Evolutionary conservation across 2,888 invertebrate genomes (phyloP).

Genomic region (Apotomis betuletana): DNA sequence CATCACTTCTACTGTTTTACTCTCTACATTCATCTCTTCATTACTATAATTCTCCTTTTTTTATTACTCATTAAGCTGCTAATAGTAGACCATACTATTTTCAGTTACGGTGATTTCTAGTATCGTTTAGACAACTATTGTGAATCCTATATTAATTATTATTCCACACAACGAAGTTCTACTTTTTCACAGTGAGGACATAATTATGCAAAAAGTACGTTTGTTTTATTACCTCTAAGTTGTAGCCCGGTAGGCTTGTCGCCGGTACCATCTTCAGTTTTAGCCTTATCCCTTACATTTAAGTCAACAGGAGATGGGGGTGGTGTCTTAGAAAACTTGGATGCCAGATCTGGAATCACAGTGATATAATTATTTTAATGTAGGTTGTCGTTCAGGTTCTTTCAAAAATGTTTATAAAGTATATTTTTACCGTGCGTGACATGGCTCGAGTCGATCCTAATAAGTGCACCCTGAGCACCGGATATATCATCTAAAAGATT

Average conservation of each 20-base stretch:
- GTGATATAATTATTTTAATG: not conserved
- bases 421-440: conserved; percentile 70
- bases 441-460: conserved; percentile 78
- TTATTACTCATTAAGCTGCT: too few relatives aligned
- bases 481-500: conserved; percentile 79
- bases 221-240: conserved; percentile 67
- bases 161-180: not conserved
- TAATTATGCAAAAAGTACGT: not conserved
- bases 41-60: not conserved
- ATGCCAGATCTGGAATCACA: conserved; percentile 81
- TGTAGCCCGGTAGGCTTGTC: conserved; percentile 76
- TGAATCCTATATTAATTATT: not conserved
- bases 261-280: conserved; percentile 65
- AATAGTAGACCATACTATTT: too few relatives aligned
- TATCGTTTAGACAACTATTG: not conserved
- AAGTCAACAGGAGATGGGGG: conserved; percentile 89
- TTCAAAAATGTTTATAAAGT: too few relatives aligned
- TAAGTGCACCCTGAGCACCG: conserved; percentile 72
- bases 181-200: not conserved
- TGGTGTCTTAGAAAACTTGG: conserved; percentile 87
- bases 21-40: not conserved
- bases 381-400: not conserved
- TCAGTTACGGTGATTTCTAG: too few relatives aligned
- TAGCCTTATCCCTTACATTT: conserved; percentile 78
- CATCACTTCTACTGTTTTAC: not conserved